phyloP scores from a whole-genome alignment of 1,140 invertebrate genomes.

The Samia ricini region DNA sequence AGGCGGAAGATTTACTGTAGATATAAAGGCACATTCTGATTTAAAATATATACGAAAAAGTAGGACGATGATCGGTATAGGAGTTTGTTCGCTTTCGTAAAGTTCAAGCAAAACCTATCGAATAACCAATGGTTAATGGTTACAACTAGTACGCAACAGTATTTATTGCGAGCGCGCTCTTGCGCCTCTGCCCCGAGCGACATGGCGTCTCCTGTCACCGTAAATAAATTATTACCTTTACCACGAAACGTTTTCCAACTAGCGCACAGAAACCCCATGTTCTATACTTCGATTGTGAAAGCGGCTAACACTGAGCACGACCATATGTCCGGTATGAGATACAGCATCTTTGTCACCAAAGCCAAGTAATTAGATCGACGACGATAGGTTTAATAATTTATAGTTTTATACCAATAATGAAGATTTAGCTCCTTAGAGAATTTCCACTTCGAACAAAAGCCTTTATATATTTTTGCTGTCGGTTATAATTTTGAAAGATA shows the following conservation, averaged over 20 bases:
- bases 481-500: constrained; percentile 58
- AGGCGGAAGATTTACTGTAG: too few relatives aligned
- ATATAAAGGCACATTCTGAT: too few relatives aligned
- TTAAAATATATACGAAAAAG: neutral
- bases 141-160: constrained; percentile 8
- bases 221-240: constrained; percentile 9
- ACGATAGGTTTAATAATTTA: constrained; percentile 55
- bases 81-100: neutral
- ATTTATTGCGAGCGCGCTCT: constrained; percentile 2
- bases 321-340: neutral
- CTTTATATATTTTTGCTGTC: constrained; percentile 26
- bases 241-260: constrained; percentile 7
- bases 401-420: constrained; percentile 50
- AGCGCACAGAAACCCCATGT: neutral
- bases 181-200: constrained; percentile 4
- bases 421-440: constrained; percentile 54
- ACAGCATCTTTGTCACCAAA: constrained; percentile 5
- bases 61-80: neutral
- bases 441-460: constrained; percentile 33
- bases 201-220: constrained; percentile 11
- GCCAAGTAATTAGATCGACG: constrained; percentile 51
- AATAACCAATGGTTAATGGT: constrained; percentile 6
- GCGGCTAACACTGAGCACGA: neutral
- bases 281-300: neutral
- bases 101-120: constrained; percentile 7